phyloP scores from a whole-genome alignment of 2,888 invertebrate species.

The Hirtodrosophila cameraria region DNA sequence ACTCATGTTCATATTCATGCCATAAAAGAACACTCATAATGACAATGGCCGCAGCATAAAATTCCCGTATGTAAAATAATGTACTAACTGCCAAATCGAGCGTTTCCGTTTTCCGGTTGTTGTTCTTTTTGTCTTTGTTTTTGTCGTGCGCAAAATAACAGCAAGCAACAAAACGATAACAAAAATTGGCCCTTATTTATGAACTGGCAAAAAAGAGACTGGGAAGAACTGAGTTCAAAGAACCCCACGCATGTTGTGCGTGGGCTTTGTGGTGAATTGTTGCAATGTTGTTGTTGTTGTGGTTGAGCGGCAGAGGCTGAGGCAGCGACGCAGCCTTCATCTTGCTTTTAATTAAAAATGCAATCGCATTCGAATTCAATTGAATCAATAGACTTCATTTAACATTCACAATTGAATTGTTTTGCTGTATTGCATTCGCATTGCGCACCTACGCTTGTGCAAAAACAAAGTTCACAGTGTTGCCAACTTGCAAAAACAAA shows the following conservation, averaged over 20 bases:
- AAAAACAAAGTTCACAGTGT: slow-evolving; percentile 2
- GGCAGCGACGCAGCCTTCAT: background rate
- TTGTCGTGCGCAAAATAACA: slow-evolving; percentile 43
- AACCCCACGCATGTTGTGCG: slow-evolving; percentile 45
- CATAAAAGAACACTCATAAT: slow-evolving; percentile 55
- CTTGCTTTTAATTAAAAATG: slow-evolving; percentile 52
- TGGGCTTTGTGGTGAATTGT: slow-evolving; percentile 11
- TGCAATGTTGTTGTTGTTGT: background rate
- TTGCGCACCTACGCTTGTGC: slow-evolving; percentile 45
- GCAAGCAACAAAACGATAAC: slow-evolving; percentile 23
- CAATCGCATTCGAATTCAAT: slow-evolving; percentile 52
- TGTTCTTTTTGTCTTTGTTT: too few relatives aligned
- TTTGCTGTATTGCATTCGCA: slow-evolving; percentile 12
- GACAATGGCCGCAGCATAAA: slow-evolving; percentile 47
- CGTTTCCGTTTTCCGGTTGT: slow-evolving; percentile 73
- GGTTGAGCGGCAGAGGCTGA: slow-evolving; percentile 9
- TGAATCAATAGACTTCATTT: slow-evolving; percentile 71
- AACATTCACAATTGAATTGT: slow-evolving; percentile 58
- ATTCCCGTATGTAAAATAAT: slow-evolving; percentile 14
- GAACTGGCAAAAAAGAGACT: slow-evolving; percentile 8
- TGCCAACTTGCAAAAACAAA: slow-evolving; percentile 20
- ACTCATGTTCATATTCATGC: slow-evolving; percentile 6
- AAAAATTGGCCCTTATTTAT: slow-evolving; percentile 45
- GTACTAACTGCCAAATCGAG: slow-evolving; percentile 62
- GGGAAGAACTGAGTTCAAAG: slow-evolving; percentile 47